A percentile compares a stretch with the other conserved stretches of the same genome.
Evolutionary conservation across 2,888 invertebrate genomes (phyloP).

Genomic region (Iselma pallidipennis): DNA sequence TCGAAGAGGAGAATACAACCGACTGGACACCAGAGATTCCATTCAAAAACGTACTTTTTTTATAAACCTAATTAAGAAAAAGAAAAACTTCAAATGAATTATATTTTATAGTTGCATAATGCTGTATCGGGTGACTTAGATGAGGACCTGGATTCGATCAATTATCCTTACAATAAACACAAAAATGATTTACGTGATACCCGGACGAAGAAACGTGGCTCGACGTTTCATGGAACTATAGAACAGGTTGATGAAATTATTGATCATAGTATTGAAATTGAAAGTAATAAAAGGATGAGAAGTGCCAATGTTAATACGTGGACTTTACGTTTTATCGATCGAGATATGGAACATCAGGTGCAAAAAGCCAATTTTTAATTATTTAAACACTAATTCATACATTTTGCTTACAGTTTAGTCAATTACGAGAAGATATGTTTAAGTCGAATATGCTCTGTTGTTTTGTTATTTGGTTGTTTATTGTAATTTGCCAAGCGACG

Average conservation of each 20-base stretch:
- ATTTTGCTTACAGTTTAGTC: constrained; percentile 72
- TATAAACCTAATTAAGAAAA: not conserved
- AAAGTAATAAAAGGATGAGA: constrained; percentile 86
- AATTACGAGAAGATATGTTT: constrained; percentile 89
- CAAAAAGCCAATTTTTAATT: constrained; percentile 9
- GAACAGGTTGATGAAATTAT: constrained; percentile 77
- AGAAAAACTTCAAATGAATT: not conserved
- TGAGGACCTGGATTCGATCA: constrained; percentile 50
- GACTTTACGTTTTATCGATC: constrained; percentile 85
- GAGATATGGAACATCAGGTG: constrained; percentile 78
- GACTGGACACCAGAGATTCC: constrained; percentile 94
- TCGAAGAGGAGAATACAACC: constrained; percentile 77
- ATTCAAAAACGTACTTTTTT: constrained; percentile 76
- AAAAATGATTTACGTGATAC: constrained; percentile 53
- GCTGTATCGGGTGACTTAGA: constrained; percentile 50
- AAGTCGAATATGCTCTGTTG: constrained; percentile 94
- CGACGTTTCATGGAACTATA: constrained; percentile 46
- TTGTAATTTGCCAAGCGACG: constrained; percentile 75
- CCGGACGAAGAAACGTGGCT: constrained; percentile 40
- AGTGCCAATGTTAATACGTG: constrained; percentile 83
- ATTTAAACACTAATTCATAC: too few relatives aligned
- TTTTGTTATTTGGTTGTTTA: constrained; percentile 87
- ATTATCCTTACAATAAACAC: constrained; percentile 52
- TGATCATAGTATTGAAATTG: constrained; percentile 85
- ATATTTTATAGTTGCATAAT: constrained; percentile 46